These are phyloP conservation scores for Chironomus striatipennis DNA, from an alignment of 1,140 invertebrate genomes.

Conservation along the genomic window DNA sequence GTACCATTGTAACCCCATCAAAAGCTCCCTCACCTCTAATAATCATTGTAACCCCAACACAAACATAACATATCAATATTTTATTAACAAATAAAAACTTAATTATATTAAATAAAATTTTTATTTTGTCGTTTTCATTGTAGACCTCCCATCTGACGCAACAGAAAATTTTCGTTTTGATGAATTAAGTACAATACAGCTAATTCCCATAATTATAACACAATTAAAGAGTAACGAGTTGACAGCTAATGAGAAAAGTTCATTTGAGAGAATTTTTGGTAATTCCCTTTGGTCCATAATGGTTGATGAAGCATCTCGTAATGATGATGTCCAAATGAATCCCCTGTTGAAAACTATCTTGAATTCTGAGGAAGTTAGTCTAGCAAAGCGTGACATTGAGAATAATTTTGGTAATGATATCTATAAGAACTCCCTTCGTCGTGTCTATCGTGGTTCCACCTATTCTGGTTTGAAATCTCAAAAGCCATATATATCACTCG, in stretches of 20 bases:
- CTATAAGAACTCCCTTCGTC: neutral
- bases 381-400: neutral
- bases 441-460: neutral
- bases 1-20: neutral
- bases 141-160: neutral
- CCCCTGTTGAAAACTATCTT: neutral
- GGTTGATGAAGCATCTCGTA: neutral
- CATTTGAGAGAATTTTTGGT: conserved; percentile 3
- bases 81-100: neutral
- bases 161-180: neutral
- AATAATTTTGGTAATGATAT: neutral
- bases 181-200: neutral
- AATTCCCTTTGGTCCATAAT: neutral
- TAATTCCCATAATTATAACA: neutral
- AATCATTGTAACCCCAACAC: neutral
- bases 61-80: neutral
- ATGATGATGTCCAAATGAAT: neutral
- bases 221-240: neutral
- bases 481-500: neutral
- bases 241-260: neutral
- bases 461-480: neutral
- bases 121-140: neutral
- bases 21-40: neutral
- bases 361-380: neutral
- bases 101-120: neutral